Evolutionary conservation across 2,797 vertebrate species (phyloP).

Genomic region (Liasis olivaceus): DNA sequence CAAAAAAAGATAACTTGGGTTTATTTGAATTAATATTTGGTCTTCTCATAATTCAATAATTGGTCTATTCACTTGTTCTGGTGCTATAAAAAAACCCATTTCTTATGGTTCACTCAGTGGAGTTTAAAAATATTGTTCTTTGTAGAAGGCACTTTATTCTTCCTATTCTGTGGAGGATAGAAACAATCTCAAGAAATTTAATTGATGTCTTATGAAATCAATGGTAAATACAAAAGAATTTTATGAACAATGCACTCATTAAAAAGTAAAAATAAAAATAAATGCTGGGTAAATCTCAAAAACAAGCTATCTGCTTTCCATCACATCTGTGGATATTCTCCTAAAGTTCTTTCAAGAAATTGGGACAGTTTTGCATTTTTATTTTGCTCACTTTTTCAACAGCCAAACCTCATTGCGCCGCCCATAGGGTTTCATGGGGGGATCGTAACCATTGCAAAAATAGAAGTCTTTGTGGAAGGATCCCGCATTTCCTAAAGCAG

Average conservation of each 20-base stretch:
- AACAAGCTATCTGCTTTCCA: background rate
- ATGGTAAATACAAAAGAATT: background rate
- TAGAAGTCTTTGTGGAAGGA: slow-evolving; percentile 83
- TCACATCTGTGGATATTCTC: background rate
- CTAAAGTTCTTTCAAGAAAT: background rate
- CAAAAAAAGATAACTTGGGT: background rate
- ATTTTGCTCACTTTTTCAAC: slow-evolving; percentile 76
- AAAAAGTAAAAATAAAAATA: background rate
- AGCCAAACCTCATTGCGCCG: slow-evolving; percentile 93
- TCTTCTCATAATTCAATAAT: background rate
- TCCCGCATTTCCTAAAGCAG: slow-evolving; percentile 82
- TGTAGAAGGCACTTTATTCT: background rate
- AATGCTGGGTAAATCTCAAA: background rate
- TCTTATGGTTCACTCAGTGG: background rate
- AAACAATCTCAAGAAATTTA: background rate
- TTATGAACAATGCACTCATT: background rate
- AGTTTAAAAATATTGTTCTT: background rate
- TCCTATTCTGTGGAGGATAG: background rate
- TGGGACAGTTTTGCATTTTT: background rate
- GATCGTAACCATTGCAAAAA: slow-evolving; percentile 88
- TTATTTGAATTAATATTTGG: background rate
- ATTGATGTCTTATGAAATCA: background rate
- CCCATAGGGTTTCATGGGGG: slow-evolving; percentile 88
- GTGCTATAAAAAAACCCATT: background rate
- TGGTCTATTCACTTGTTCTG: background rate